A percentile compares a stretch with the other conserved stretches of the same genome.
These are phyloP conservation scores for Lithophane ornitopus DNA, from an alignment of 2,888 invertebrate species.

Conservation along the genomic window DNA sequence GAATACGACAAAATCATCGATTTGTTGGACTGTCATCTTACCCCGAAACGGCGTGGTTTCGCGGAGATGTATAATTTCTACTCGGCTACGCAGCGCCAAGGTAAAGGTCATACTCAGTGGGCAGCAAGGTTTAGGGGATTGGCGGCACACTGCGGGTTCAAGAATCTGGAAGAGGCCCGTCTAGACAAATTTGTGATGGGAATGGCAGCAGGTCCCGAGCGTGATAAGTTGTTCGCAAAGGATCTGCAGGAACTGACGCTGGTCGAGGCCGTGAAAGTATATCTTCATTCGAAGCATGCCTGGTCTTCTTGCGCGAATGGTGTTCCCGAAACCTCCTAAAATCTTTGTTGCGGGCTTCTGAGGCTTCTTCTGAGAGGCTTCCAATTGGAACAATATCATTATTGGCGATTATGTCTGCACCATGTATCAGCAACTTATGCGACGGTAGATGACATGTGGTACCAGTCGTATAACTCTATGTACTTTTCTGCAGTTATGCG, in stretches of 20 bases:
- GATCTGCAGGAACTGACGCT: neutral
- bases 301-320: too few relatives aligned
- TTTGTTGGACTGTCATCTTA: neutral
- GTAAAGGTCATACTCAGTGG: neutral
- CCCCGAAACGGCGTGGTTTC: neutral
- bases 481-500: too few relatives aligned
- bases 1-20: neutral
- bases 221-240: neutral
- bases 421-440: too few relatives aligned
- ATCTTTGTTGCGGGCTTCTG: too few relatives aligned
- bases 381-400: too few relatives aligned
- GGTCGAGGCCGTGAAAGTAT: neutral
- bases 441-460: too few relatives aligned
- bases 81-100: neutral
- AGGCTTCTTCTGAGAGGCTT: too few relatives aligned
- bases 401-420: too few relatives aligned
- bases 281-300: too few relatives aligned
- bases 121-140: conserved; percentile 1
- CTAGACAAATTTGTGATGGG: neutral
- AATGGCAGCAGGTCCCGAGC: neutral
- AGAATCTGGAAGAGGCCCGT: neutral
- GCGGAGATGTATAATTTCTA: neutral
- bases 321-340: too few relatives aligned
- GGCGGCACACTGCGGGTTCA: neutral
- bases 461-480: too few relatives aligned